Conservation (phyloP, 2,888 invertebrate species). For the Eupithecia abbreviata region DNA sequence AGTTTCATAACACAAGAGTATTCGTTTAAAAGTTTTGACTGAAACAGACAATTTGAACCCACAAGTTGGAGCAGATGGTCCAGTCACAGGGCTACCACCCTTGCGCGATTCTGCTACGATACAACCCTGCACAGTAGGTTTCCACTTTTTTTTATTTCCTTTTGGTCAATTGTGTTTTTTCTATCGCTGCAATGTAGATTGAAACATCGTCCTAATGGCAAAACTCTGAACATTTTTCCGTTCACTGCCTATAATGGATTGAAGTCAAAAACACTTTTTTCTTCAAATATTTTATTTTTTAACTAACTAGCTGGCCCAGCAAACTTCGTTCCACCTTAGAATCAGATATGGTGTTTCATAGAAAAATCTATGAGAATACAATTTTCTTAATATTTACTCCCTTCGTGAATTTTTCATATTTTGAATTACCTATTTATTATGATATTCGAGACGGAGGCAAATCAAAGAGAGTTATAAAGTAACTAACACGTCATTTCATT, state of each 20-base stretch:
- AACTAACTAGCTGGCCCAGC: too few species aligned
- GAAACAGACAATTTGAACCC: background rate
- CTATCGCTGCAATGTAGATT: background rate
- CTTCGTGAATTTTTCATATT: too few species aligned
- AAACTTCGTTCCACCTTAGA: too few species aligned
- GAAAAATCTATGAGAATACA: too few species aligned
- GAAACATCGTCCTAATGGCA: background rate
- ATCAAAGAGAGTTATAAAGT: too few species aligned
- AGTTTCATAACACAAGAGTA: background rate
- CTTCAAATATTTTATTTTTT: too few species aligned
- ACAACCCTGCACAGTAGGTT: background rate
- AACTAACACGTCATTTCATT: too few species aligned
- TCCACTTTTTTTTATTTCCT: background rate
- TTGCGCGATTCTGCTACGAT: background rate
- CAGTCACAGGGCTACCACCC: background rate
- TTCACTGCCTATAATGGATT: background rate
- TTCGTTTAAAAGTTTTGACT: conserved; percentile 5
- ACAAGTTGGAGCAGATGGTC: background rate
- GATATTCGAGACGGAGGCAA: too few species aligned
- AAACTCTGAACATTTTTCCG: too few species aligned
- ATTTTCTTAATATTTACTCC: too few species aligned
- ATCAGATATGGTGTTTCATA: too few species aligned
- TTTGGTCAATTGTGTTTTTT: background rate
- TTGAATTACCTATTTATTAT: too few species aligned
- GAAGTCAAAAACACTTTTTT: background rate